These are phyloP conservation scores for Bedellia somnulentella DNA, from an alignment of 2,888 invertebrate species.

Conservation along the genomic window DNA sequence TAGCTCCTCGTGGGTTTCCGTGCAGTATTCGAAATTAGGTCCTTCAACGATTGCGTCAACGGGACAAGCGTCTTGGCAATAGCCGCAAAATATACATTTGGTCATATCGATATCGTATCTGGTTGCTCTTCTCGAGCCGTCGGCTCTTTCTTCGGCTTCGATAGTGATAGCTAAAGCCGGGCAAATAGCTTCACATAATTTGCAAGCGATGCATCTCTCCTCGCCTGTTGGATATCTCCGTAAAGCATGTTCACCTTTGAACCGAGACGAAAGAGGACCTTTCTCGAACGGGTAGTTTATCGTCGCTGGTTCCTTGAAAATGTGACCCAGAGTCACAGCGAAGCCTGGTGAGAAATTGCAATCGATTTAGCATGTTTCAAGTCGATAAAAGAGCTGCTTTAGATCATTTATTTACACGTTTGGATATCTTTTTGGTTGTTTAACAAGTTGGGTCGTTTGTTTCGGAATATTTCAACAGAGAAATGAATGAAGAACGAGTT, in stretches of 20 bases:
- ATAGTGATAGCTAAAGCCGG: slow-evolving; percentile 99
- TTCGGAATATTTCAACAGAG: too few relatives aligned
- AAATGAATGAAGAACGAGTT: too few relatives aligned
- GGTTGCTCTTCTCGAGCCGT: slow-evolving; percentile 94
- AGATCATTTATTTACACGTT: too few relatives aligned
- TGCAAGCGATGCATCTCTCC: slow-evolving; percentile 98
- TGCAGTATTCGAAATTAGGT: slow-evolving; percentile 98
- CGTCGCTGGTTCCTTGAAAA: slow-evolving; percentile 84
- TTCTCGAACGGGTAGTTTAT: slow-evolving; percentile 99
- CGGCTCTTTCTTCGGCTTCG: slow-evolving; percentile 93
- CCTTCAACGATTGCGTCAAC: slow-evolving; percentile 98
- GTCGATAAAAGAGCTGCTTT: too few relatives aligned
- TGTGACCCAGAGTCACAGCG: slow-evolving; percentile 75
- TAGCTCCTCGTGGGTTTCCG: slow-evolving; percentile 96
- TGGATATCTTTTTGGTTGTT: too few relatives aligned
- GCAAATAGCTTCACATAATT: slow-evolving; percentile 98
- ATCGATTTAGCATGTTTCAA: too few relatives aligned
- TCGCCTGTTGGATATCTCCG: slow-evolving; percentile 96
- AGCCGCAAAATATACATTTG: slow-evolving; percentile 99
- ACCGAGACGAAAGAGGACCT: slow-evolving; percentile 94
- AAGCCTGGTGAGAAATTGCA: slow-evolving; percentile 64
- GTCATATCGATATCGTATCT: slow-evolving; percentile 97
- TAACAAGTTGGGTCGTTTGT: too few relatives aligned
- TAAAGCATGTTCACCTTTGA: slow-evolving; percentile 97
- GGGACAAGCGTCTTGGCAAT: slow-evolving; percentile 97